phyloP scores from a whole-genome alignment of 2,888 invertebrate genomes.

The Chironomus riparius region DNA sequence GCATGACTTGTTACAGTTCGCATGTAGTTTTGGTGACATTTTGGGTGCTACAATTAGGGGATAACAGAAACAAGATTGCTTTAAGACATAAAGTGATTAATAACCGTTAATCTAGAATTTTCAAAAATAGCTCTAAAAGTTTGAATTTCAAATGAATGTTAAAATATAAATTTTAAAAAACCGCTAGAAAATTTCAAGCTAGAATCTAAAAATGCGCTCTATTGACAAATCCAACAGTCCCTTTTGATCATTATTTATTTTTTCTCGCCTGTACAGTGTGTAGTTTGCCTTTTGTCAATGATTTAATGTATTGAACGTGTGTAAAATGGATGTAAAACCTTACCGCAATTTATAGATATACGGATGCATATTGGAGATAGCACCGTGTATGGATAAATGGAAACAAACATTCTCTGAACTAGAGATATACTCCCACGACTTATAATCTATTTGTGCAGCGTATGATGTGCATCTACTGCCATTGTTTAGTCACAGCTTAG shows the following conservation, averaged over 20 bases:
- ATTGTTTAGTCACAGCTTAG: not conserved
- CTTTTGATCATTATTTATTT: not conserved
- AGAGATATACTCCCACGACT: not conserved
- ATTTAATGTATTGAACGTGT: slow-evolving; percentile 20
- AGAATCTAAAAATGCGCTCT: no score
- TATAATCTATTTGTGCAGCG: not conserved
- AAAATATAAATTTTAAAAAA: no score
- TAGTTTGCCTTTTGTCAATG: slow-evolving; percentile 1
- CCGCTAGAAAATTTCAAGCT: no score
- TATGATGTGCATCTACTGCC: not conserved
- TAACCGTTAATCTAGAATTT: no score
- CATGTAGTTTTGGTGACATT: no score
- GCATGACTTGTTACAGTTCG: not conserved
- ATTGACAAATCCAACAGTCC: no score
- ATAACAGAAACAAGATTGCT: no score
- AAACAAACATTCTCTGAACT: not conserved
- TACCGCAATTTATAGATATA: no score
- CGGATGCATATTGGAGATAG: not conserved
- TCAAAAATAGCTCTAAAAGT: no score
- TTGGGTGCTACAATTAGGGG: no score
- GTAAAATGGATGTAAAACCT: not conserved
- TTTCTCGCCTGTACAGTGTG: not conserved
- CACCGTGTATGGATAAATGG: slow-evolving; percentile 6
- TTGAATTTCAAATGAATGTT: no score
- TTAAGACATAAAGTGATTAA: no score